phyloP scores from a whole-genome alignment of 2,888 invertebrate species.

The Chymomyza fuscimana region DNA sequence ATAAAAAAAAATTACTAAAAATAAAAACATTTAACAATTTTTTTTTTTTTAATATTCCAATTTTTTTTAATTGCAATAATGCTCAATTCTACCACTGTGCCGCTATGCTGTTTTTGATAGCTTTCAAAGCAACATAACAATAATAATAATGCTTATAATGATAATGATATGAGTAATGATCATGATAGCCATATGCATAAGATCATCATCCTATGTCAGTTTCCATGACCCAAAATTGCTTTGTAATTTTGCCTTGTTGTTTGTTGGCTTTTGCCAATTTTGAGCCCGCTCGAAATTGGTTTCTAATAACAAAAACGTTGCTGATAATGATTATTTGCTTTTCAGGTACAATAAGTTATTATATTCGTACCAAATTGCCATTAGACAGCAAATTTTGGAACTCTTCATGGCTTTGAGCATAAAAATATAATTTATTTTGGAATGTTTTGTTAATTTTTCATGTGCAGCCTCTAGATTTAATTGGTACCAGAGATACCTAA shows the following conservation, averaged over 20 bases:
- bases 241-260: neutral
- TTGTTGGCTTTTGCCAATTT: neutral
- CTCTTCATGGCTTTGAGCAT: neutral
- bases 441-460: neutral
- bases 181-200: neutral
- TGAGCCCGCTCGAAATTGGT: neutral
- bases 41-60: no score
- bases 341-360: neutral
- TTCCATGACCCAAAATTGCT: neutral
- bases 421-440: neutral
- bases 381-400: neutral
- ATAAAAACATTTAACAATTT: no score
- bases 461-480: neutral
- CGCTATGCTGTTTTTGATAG: neutral
- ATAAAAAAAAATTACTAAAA: no score
- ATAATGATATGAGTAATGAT: neutral
- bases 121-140: neutral
- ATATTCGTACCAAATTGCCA: neutral
- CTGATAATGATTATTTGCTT: neutral
- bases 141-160: neutral
- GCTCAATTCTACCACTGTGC: no score
- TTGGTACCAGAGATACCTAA: no score
- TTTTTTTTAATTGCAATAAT: no score
- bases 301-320: neutral
- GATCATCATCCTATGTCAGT: neutral